Percentiles rank a stretch among this genome's conserved stretches.
Conservation (phyloP, 2,113 vertebrate genomes). For the Dipodomys stephensi region DNA sequence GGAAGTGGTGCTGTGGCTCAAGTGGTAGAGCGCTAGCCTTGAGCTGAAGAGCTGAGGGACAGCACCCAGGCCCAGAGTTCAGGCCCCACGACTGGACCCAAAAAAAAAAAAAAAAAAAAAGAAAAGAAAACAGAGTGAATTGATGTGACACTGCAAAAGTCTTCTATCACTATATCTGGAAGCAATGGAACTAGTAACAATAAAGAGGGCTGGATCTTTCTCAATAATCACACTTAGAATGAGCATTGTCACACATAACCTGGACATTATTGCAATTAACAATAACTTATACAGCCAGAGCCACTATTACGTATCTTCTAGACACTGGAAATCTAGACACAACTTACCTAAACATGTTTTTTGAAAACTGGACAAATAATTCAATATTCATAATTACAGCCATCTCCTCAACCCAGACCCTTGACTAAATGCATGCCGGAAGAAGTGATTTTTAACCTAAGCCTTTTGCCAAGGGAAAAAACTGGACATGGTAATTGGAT, state of each 20-base stretch:
- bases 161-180: not conserved
- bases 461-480: conserved; percentile 31
- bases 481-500: conserved; percentile 29
- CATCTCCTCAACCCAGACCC: conserved; percentile 45
- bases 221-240: not conserved
- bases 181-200: not conserved
- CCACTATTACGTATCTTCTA: not conserved
- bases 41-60: too few relatives aligned
- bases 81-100: too few relatives aligned
- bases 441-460: conserved; percentile 14
- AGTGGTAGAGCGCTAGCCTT: too few relatives aligned
- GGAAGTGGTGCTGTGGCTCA: too few relatives aligned
- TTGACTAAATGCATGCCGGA: not conserved
- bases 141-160: not conserved
- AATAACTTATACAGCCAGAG: not conserved
- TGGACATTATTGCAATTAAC: not conserved
- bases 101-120: too few relatives aligned
- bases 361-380: conserved; percentile 45
- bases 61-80: too few relatives aligned
- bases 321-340: conserved; percentile 9
- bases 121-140: not conserved
- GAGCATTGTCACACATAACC: not conserved
- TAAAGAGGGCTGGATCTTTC: not conserved
- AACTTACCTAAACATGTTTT: conserved; percentile 46
- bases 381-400: conserved; percentile 24